Percentiles rank a stretch among this genome's conserved stretches.
Evolutionary conservation across 1,140 invertebrate species (phyloP).

Genomic region (Drosophila cardini): DNA sequence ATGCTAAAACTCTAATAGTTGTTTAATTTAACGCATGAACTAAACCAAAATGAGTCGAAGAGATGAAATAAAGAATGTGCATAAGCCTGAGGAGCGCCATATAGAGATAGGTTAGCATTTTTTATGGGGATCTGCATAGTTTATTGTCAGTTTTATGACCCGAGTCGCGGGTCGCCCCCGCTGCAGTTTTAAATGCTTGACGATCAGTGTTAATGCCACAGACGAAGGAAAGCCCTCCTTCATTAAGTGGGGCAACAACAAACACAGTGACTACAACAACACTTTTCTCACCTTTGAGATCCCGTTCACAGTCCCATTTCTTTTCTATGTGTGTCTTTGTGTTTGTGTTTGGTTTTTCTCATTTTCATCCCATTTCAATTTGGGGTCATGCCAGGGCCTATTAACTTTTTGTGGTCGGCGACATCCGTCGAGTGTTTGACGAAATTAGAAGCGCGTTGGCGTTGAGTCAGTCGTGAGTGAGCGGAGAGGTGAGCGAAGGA

Average conservation of each 20-base stretch:
- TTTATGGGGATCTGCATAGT: constrained; percentile 45
- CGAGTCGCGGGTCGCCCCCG: constrained; percentile 46
- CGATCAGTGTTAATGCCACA: constrained; percentile 71
- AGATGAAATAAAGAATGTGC: neutral
- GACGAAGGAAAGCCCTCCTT: constrained; percentile 26
- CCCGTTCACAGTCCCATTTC: constrained; percentile 34
- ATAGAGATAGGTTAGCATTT: constrained; percentile 30
- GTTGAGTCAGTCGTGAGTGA: constrained; percentile 24
- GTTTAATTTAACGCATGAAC: constrained; percentile 47
- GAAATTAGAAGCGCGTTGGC: constrained; percentile 76
- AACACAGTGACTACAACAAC: constrained; percentile 26
- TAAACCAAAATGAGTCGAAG: constrained; percentile 15
- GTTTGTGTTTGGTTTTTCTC: constrained; percentile 27
- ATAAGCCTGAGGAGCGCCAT: constrained; percentile 29
- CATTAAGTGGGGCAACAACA: constrained; percentile 53
- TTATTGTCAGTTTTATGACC: constrained; percentile 74
- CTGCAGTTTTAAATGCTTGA: constrained; percentile 69
- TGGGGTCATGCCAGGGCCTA: constrained; percentile 69
- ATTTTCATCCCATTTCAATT: constrained; percentile 28
- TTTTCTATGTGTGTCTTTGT: constrained; percentile 23
- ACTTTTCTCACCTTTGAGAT: constrained; percentile 75
- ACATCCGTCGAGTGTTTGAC: constrained; percentile 71
- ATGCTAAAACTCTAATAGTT: constrained; percentile 11
- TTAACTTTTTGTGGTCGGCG: constrained; percentile 76
- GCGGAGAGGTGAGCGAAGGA: neutral